phyloP scores from a whole-genome alignment of 1,140 invertebrate genomes.

The Pseudomyrmex cubaensis region DNA sequence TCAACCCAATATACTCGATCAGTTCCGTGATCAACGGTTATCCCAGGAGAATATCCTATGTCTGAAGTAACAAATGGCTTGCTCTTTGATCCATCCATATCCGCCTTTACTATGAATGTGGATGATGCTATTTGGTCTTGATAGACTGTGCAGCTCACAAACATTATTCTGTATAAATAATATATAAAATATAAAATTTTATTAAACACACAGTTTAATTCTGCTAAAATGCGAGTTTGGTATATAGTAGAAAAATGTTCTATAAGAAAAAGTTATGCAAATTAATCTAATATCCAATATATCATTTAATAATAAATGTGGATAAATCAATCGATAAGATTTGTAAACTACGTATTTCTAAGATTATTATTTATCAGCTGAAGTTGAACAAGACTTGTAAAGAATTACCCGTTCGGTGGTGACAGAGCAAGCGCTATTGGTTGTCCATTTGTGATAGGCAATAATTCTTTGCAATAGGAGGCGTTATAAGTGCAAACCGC shows the following conservation, averaged over 20 bases:
- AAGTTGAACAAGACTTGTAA: background rate
- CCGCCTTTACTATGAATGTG: slow-evolving; percentile 88
- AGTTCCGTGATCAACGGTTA: slow-evolving; percentile 94
- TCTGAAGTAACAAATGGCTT: slow-evolving; percentile 83
- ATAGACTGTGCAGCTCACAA: slow-evolving; percentile 68
- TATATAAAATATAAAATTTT: background rate
- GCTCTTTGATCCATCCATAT: slow-evolving; percentile 93
- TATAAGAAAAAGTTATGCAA: background rate
- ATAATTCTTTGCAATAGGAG: slow-evolving; percentile 86
- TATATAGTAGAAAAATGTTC: background rate
- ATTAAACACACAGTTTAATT: background rate
- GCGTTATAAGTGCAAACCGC: slow-evolving; percentile 90
- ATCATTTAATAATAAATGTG: too few species aligned
- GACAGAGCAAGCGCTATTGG: slow-evolving; percentile 88
- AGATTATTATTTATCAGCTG: background rate
- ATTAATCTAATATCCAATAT: background rate
- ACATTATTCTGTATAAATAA: slow-evolving; percentile 87
- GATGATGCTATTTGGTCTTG: too few species aligned
- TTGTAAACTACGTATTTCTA: background rate
- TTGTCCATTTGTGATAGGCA: slow-evolving; percentile 86
- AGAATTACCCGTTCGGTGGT: slow-evolving; percentile 86
- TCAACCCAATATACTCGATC: slow-evolving; percentile 93
- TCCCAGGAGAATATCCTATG: slow-evolving; percentile 94
- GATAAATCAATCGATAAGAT: slow-evolving; percentile 4
- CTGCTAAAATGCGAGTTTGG: background rate